A percentile compares a stretch with the other conserved stretches of the same genome.
Conservation (phyloP, 2,888 invertebrate genomes). For the Orthosia incerta region DNA sequence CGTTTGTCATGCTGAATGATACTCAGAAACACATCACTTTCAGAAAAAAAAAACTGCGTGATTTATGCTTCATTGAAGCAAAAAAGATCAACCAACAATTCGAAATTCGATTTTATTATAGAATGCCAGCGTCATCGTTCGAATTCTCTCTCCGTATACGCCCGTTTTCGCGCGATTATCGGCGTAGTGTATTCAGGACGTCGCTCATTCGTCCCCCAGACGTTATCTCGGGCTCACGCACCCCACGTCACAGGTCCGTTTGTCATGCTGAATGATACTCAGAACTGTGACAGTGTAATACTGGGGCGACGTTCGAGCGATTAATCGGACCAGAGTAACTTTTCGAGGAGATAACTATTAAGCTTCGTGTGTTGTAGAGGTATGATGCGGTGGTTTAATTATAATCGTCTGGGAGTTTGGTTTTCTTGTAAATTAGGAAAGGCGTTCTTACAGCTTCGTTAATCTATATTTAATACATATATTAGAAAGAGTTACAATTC, state of each 20-base stretch:
- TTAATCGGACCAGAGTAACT: conserved; percentile 59
- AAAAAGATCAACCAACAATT: background rate
- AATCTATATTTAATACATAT: too few species aligned
- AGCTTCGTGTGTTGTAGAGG: background rate
- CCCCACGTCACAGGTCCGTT: conserved; percentile 78
- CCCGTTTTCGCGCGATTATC: conserved; percentile 41
- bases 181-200: conserved; percentile 78
- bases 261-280: conserved; percentile 76
- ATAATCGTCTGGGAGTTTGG: background rate
- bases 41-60: background rate
- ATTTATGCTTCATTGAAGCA: background rate
- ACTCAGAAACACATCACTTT: background rate
- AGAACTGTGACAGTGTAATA: conserved; percentile 69
- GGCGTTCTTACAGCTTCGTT: too few species aligned
- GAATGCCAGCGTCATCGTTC: background rate
- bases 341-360: conserved; percentile 56
- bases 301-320: conserved; percentile 58
- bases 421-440: background rate
- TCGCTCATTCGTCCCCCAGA: conserved; percentile 81
- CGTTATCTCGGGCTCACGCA: conserved; percentile 80
- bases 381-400: conserved; percentile 7
- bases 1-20: conserved; percentile 79
- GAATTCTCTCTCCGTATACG: conserved; percentile 12
- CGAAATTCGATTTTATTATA: background rate
- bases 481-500: too few species aligned